Percentiles rank a stretch among this genome's conserved stretches.
These are phyloP conservation scores for Sinosuthora webbiana DNA, from an alignment of 2,113 vertebrate species.

Conservation along the genomic window DNA sequence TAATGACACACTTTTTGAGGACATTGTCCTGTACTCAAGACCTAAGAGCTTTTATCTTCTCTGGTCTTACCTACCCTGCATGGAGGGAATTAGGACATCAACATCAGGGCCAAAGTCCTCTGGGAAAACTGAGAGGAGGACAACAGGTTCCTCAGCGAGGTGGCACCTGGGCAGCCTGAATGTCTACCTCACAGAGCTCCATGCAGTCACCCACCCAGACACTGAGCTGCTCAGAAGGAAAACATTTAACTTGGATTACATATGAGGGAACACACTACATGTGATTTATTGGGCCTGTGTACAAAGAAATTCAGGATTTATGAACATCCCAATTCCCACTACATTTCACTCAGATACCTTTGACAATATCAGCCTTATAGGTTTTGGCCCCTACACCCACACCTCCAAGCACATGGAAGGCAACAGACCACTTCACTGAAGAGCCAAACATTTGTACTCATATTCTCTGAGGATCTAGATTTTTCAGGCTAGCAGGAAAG, in stretches of 20 bases:
- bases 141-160: background rate
- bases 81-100: background rate
- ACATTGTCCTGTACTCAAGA: background rate
- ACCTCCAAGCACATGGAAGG: background rate
- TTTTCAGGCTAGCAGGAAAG: background rate
- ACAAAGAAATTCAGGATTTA: background rate
- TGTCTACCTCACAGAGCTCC: background rate
- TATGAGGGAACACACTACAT: accelerated
- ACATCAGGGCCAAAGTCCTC: background rate
- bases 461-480: background rate
- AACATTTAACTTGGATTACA: background rate
- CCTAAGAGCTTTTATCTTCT: background rate
- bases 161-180: background rate
- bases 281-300: accelerated
- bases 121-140: background rate
- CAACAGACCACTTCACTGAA: background rate
- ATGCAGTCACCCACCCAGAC: background rate
- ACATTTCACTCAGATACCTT: background rate
- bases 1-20: background rate
- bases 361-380: background rate
- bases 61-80: background rate
- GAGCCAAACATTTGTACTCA: background rate
- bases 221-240: background rate
- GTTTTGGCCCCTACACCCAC: background rate
- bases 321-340: background rate